Base-by-base conservation (phyloP, 2,888 invertebrate species). In the Dicyrtoma fusca region DNA sequence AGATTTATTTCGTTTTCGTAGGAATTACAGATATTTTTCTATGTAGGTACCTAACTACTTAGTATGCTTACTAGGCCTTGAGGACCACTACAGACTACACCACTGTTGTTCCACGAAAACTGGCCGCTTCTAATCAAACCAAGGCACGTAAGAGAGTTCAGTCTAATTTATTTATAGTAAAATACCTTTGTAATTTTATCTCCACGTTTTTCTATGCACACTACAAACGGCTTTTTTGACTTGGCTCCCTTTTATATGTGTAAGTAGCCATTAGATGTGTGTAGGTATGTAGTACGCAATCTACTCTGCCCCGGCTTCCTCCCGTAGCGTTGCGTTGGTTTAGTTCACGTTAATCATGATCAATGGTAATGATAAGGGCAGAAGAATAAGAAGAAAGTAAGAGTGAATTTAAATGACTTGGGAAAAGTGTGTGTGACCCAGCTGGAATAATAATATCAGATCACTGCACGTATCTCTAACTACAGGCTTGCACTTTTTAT, bases 371-470 rank as follows among this genome's bases (percentile, higher is more conserved):
- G 55, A 55, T 23, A 55, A 23, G 21, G 23, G 13, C 19, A 55
- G 55, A 23, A 51, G n/a, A 51, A 51, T 51, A 19, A 51, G 17
- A 19, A 51, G 8, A 51, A 51, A 51, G 51, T 19, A 51, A 49
- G 17, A 49, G 55, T 55, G 55, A 55, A 55, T 55, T 17, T 55
- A 55, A 55, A 55, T 55, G 55, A 23, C 21, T 55, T 55, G 55
- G 13, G 55, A 21, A 55, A n/a, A n/a, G n/a, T n/a, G 21, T 53
- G 53, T 53, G 53, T 53, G 21, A 53, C 6, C 55, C 21, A 25
- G 13, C 13, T 19, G 21, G 55, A 19, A 34, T 34, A 34, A 34
- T 34, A 34, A 55, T 55, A 55, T 55, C 3, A 55, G 23, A 55
- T 55, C 23, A 55, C 13, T 55, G 34, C 34, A 34, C 34, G 34